Evolutionary conservation across 2,113 vertebrate species (phyloP).

Genomic region (Odontophorus gujanensis): DNA sequence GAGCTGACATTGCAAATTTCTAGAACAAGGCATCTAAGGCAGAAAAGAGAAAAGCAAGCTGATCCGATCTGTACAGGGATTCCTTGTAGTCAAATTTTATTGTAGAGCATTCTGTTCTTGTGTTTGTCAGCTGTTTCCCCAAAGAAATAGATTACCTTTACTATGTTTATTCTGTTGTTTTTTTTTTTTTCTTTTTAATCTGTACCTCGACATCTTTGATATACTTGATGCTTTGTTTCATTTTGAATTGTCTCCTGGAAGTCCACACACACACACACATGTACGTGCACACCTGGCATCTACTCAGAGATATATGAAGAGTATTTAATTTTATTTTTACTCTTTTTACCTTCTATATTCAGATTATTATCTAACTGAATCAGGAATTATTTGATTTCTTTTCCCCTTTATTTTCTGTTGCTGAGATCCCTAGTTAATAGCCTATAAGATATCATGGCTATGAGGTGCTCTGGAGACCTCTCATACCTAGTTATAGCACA

Average conservation of each 20-base stretch:
- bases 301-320: accelerated
- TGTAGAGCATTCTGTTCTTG: neutral
- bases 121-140: neutral
- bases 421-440: neutral
- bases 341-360: neutral
- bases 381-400: neutral
- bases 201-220: neutral
- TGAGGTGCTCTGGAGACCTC: neutral
- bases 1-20: neutral
- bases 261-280: neutral
- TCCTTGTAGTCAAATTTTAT: neutral
- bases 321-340: neutral
- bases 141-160: neutral
- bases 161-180: neutral
- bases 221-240: neutral
- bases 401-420: neutral
- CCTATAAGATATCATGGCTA: neutral
- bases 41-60: neutral
- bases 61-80: neutral
- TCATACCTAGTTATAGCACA: accelerated
- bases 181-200: neutral
- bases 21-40: neutral
- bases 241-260: neutral
- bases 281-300: accelerated
- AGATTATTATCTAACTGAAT: neutral